Base-by-base conservation (phyloP, 2,888 invertebrate species). In the Ornithoptera alexandrae region DNA sequence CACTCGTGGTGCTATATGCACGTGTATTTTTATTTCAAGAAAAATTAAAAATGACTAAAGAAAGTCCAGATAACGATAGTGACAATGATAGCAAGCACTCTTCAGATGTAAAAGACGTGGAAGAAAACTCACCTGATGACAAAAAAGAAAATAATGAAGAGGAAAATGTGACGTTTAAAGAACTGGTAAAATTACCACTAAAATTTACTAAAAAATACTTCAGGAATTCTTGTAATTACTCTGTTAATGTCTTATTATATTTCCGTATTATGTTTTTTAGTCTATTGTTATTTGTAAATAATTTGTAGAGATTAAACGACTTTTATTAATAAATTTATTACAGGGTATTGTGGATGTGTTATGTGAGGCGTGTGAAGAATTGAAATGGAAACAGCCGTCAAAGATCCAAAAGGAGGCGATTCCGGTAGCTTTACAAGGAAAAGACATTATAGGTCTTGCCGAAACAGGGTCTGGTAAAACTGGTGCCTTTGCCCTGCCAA, bases 391-490 rank as follows among this genome's bases (percentile, higher is more conserved):
- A 81, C 88, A 92, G 36, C 99, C 99, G 0, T 97, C 99, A 1
- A 98, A 97, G 92, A 99, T 99, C 79, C 99, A 99, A 85, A 95
- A 93, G 72, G 98, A 99, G 91, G 94, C 99, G 0, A 96, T 99
- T 78, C 99, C 99, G 0, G 88, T 98, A 2, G 97, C 98, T 0
- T 85, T 99, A 57, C 94, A 96, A 92, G 98, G 98, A 85, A 95
- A 95, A 83, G 95, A 95, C 71, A 89, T 92, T 1, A 92, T 92
- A 64, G 92, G 94, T 0, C 84, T 95, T 68, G 94, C 94, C 78
- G 98, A 98, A 77, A 97, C 96, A 0, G 98, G 98, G 1, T 98
- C 98, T 0, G 98, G 98, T 2, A 99, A 99, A 92, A 99, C 99
- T 0, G 99, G 97, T 7, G 98, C 99, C 0, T 99, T 99, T 90